phyloP scores from a whole-genome alignment of 2,113 vertebrate genomes.

The Crotophaga sulcirostris region DNA sequence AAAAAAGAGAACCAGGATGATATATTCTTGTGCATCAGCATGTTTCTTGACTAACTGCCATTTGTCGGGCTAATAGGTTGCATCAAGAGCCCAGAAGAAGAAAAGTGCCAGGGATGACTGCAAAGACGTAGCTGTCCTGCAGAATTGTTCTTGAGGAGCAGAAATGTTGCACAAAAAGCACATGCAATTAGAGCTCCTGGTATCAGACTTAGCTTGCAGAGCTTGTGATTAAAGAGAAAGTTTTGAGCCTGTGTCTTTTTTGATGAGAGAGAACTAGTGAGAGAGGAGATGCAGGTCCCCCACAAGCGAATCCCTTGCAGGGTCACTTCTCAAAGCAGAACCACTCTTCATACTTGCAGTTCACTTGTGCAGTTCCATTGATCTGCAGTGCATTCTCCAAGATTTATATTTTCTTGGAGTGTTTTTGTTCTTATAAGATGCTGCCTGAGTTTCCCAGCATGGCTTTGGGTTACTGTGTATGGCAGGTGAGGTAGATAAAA shows the following conservation, averaged over 20 bases:
- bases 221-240: not conserved
- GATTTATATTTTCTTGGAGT: not conserved
- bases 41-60: not conserved
- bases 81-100: not conserved
- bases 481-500: not conserved
- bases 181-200: not conserved
- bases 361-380: slow-evolving; percentile 39
- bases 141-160: not conserved
- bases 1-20: not conserved
- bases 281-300: not conserved
- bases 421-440: not conserved
- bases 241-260: not conserved
- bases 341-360: not conserved
- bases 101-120: not conserved
- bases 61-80: not conserved
- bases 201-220: not conserved
- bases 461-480: not conserved
- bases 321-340: not conserved
- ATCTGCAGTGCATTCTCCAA: not conserved
- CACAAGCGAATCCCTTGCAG: not conserved
- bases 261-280: not conserved
- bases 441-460: not conserved
- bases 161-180: not conserved
- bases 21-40: not conserved
- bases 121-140: not conserved